phyloP scores from a whole-genome alignment of 2,797 vertebrate genomes.

The Rhynchotus rufescens region DNA sequence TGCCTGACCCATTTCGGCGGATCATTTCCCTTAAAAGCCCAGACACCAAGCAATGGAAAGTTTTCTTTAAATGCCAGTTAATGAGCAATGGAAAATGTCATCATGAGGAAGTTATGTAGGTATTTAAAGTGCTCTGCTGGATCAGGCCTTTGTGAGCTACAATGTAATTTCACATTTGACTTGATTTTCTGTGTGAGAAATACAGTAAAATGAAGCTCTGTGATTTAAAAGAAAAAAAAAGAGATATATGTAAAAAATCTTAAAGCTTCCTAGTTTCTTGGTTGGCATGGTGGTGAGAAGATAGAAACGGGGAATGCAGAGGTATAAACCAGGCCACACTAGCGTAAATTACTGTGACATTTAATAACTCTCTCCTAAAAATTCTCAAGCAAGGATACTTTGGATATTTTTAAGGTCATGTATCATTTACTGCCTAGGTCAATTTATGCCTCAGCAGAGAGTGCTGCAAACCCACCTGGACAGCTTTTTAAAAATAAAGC shows the following conservation, averaged over 20 bases:
- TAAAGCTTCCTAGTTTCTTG: not conserved
- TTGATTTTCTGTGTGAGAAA: conserved; percentile 26
- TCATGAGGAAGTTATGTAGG: conserved; percentile 39
- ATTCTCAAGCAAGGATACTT: conserved; percentile 63
- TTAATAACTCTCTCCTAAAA: conserved; percentile 70
- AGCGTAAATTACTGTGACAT: conserved; percentile 69
- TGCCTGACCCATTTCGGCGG: conserved; percentile 36
- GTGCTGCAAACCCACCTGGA: conserved; percentile 46
- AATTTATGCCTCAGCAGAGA: conserved; percentile 68
- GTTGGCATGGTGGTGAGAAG: not conserved
- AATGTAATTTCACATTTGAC: not conserved
- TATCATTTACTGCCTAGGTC: conserved; percentile 65
- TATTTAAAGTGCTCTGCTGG: conserved; percentile 43
- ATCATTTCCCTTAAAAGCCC: conserved; percentile 28
- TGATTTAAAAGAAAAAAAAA: not conserved
- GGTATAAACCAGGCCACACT: conserved; percentile 38
- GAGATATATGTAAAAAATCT: not conserved
- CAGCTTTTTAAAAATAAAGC: conserved; percentile 66
- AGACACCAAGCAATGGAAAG: conserved; percentile 57
- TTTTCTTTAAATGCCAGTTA: conserved; percentile 54
- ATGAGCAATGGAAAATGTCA: conserved; percentile 64
- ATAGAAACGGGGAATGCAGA: conserved; percentile 31
- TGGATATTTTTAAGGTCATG: conserved; percentile 54
- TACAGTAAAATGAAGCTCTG: not conserved
- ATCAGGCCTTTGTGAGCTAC: conserved; percentile 34